Evolutionary conservation across 2,113 vertebrate genomes (phyloP).

Genomic region (Antidorcas marsupialis): DNA sequence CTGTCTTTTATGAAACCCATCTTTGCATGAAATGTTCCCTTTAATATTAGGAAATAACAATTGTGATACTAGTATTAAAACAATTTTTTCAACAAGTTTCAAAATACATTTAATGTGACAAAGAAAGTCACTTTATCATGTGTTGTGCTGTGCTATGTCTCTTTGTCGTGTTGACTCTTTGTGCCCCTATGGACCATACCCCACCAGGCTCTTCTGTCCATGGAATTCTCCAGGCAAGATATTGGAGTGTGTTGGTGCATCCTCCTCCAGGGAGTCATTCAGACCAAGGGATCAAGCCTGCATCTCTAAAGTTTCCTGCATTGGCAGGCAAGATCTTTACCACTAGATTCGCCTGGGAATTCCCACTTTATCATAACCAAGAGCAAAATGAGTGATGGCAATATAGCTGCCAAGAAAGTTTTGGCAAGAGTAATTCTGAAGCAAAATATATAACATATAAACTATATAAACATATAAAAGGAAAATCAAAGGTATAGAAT

Average conservation of each 20-base stretch:
- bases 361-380: background rate
- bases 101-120: background rate
- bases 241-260: background rate
- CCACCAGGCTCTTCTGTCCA: background rate
- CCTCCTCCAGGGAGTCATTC: background rate
- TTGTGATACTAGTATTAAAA: background rate
- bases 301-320: background rate
- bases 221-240: background rate
- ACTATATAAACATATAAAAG: background rate
- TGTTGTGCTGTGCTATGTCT: background rate
- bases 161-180: background rate
- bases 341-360: background rate
- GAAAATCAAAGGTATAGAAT: background rate
- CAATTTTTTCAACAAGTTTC: background rate
- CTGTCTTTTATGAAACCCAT: no score
- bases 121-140: background rate
- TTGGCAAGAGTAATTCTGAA: background rate
- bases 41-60: background rate
- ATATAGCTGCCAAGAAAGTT: background rate
- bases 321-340: background rate
- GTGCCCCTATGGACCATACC: background rate
- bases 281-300: background rate
- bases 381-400: background rate
- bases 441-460: background rate
- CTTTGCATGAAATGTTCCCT: background rate